Conservation (phyloP, 2,113 vertebrate species). For the Ardeotis arabs region DNA sequence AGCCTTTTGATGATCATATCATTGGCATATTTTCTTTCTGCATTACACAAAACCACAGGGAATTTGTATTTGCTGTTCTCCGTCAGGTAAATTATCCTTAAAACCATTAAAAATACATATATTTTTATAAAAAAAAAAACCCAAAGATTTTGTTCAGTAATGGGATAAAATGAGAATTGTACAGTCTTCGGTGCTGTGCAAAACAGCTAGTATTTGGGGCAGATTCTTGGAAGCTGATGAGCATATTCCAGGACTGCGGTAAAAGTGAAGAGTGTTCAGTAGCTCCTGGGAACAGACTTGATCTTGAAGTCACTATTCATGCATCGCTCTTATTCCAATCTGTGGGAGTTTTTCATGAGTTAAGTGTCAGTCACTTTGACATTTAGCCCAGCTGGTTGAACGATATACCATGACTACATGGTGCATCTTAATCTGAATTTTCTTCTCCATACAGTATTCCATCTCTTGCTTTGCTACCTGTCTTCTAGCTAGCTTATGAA, state of each 20-base stretch:
- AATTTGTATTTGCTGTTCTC: neutral
- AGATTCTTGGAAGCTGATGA: neutral
- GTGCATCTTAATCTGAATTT: constrained; percentile 5
- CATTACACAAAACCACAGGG: neutral
- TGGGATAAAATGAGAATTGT: neutral
- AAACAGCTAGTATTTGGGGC: neutral
- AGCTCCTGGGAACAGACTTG: constrained; percentile 42
- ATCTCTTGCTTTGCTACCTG: neutral
- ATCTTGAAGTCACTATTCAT: constrained; percentile 59
- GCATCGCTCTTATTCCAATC: constrained; percentile 37
- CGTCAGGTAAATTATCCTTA: neutral
- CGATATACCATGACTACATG: neutral
- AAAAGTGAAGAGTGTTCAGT: neutral
- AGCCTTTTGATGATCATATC: neutral
- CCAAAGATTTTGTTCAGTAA: neutral
- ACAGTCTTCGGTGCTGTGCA: neutral
- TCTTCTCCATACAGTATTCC: neutral
- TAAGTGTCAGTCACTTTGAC: constrained; percentile 71
- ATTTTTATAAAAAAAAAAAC: neutral
- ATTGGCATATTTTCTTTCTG: neutral
- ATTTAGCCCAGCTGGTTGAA: constrained; percentile 65
- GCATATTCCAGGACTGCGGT: neutral
- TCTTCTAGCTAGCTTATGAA: neutral
- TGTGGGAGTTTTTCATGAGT: constrained; percentile 60
- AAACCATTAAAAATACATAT: neutral